Percentiles rank a stretch among this genome's conserved stretches.
These are phyloP conservation scores for Mechanitis messenoides DNA, from an alignment of 2,888 invertebrate genomes.

Conservation along the genomic window DNA sequence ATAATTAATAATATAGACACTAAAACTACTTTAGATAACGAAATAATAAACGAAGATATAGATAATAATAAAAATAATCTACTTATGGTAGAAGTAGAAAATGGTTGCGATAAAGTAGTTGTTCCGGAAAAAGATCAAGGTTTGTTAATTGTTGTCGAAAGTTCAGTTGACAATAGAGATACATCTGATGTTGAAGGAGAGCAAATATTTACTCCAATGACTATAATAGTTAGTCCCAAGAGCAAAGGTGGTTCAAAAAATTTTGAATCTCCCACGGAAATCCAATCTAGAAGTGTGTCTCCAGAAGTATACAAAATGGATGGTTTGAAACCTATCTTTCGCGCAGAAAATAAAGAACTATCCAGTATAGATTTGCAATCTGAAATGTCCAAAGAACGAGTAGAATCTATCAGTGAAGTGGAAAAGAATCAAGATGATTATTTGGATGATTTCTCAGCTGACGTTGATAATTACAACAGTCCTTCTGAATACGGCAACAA, in stretches of 20 bases:
- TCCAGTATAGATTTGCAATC: constrained; percentile 42
- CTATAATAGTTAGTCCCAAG: constrained; percentile 51
- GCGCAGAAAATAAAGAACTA: constrained; percentile 35
- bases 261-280: background rate
- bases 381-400: constrained; percentile 36
- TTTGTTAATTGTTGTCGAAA: constrained; percentile 45
- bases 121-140: constrained; percentile 34
- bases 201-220: constrained; percentile 40
- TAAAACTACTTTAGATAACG: constrained; percentile 1
- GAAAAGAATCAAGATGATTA: constrained; percentile 40
- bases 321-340: constrained; percentile 45
- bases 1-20: too few relatives aligned
- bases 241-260: constrained; percentile 11
- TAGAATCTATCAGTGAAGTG: constrained; percentile 33
- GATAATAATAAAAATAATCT: constrained; percentile 32
- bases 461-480: constrained; percentile 55
- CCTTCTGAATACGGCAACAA: constrained; percentile 41
- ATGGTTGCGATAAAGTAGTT: constrained; percentile 35
- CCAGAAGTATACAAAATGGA: constrained; percentile 39
- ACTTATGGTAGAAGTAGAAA: constrained; percentile 48
- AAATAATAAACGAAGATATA: constrained; percentile 20
- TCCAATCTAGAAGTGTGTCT: constrained; percentile 13
- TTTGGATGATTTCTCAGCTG: constrained; percentile 52
- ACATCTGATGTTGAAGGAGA: constrained; percentile 22
- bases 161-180: constrained; percentile 19